These are phyloP conservation scores for Rhagophthalmus giganteus DNA, from an alignment of 2,888 invertebrate species.

Conservation along the genomic window DNA sequence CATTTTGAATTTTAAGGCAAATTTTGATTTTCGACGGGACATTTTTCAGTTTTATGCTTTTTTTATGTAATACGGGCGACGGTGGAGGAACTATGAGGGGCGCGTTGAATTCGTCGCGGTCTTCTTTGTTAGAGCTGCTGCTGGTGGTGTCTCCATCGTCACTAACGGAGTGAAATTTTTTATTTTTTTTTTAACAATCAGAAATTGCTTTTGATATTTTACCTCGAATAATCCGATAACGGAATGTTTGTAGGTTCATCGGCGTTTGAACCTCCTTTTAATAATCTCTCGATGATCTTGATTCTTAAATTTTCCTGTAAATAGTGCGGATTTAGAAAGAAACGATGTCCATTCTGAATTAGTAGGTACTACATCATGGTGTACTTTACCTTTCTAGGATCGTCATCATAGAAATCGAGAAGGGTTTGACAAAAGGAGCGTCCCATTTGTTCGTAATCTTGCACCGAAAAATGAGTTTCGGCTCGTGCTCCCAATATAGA, in stretches of 20 bases:
- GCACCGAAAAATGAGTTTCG: conserved; percentile 81
- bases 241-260: conserved; percentile 87
- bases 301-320: conserved; percentile 72
- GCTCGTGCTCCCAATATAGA: conserved; percentile 79
- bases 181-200: not conserved
- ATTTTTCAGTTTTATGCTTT: conserved; percentile 47
- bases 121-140: conserved; percentile 68
- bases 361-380: too few relatives aligned
- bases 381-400: conserved; percentile 81
- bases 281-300: conserved; percentile 78
- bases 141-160: conserved; percentile 80
- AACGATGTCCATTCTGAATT: too few relatives aligned
- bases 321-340: conserved; percentile 32
- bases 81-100: conserved; percentile 68
- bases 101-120: conserved; percentile 52
- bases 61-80: conserved; percentile 65
- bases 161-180: conserved; percentile 55
- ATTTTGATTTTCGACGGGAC: conserved; percentile 39
- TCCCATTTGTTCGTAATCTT: conserved; percentile 81
- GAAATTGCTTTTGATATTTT: conserved; percentile 6
- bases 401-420: conserved; percentile 86
- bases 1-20: conserved; percentile 47
- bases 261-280: conserved; percentile 83
- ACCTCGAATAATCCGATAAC: conserved; percentile 88
- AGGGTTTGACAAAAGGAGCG: conserved; percentile 91